A percentile compares a stretch with the other conserved stretches of the same genome.
Conservation (phyloP, 1,140 invertebrate genomes). For the Drosophila yakuba region DNA sequence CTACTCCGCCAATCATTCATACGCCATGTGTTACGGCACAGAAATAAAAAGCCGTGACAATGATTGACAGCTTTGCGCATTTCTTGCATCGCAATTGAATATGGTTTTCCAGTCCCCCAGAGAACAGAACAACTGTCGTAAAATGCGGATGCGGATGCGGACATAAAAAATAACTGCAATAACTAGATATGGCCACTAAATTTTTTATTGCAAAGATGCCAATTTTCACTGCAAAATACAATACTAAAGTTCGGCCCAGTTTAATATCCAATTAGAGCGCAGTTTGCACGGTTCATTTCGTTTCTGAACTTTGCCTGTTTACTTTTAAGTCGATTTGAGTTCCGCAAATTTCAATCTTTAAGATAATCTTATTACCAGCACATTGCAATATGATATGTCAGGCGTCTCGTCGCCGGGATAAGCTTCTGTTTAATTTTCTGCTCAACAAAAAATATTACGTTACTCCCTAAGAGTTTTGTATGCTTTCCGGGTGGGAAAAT, state of each 20-base stretch:
- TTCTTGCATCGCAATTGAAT: constrained; percentile 43
- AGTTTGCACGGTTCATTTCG: constrained; percentile 15
- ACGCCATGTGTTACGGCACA: constrained; percentile 23
- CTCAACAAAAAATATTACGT: constrained; percentile 24
- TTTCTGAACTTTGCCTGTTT: not conserved
- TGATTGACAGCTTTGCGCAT: constrained; percentile 50
- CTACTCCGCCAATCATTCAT: constrained; percentile 28
- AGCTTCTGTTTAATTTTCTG: constrained; percentile 35
- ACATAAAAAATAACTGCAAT: constrained; percentile 31
- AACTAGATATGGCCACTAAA: constrained; percentile 35
- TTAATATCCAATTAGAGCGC: constrained; percentile 39
- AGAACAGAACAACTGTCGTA: constrained; percentile 16
- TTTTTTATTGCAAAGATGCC: constrained; percentile 22
- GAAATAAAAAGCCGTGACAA: constrained; percentile 37
- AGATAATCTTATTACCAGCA: constrained; percentile 13
- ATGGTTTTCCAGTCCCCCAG: constrained; percentile 14
- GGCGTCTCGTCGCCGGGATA: constrained; percentile 21
- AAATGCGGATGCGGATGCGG: constrained; percentile 3
- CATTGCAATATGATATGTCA: constrained; percentile 23
- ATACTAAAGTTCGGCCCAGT: not conserved
- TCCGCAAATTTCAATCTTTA: constrained; percentile 14
- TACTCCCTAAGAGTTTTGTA: constrained; percentile 3
- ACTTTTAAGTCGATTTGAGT: constrained; percentile 29
- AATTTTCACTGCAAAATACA: constrained; percentile 13
- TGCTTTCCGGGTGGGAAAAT: constrained; percentile 12